These are phyloP conservation scores for Toxotes jaculatrix DNA, from an alignment of 2,113 vertebrate species.

Conservation along the genomic window DNA sequence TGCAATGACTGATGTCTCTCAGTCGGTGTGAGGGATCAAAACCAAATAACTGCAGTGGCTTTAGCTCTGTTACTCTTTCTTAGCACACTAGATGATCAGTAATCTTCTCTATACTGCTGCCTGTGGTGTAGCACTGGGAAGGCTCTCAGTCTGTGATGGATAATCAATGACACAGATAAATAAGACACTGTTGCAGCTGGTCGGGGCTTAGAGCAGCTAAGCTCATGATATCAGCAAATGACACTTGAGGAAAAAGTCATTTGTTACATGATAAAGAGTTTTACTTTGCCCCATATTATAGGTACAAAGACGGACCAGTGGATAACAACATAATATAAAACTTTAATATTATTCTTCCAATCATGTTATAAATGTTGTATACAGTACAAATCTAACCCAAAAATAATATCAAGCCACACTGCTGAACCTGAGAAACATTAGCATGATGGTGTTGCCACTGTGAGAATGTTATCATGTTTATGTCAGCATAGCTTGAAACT, in stretches of 20 bases:
- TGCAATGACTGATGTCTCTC: conserved; percentile 12
- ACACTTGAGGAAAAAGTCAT: not conserved
- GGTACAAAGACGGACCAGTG: not conserved
- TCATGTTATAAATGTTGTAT: no score
- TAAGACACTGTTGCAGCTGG: not conserved
- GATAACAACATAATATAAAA: not conserved
- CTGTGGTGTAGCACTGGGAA: not conserved
- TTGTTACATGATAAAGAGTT: not conserved
- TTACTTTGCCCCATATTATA: not conserved
- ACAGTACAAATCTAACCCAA: no score
- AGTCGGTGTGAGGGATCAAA: not conserved
- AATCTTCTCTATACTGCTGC: conserved; percentile 10
- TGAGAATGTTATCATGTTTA: not conserved
- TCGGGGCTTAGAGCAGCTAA: conserved; percentile 22
- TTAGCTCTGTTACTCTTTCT: conserved; percentile 5
- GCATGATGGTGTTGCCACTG: not conserved
- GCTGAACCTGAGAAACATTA: not conserved
- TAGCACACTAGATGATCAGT: conserved; percentile 18
- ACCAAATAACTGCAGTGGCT: conserved; percentile 30
- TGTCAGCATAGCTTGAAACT: not conserved
- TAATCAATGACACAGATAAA: conserved; percentile 53
- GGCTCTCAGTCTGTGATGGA: conserved; percentile 37
- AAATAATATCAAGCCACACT: no score
- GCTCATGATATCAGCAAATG: conserved; percentile 14
- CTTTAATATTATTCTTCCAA: no score